Conservation (phyloP, 2,113 vertebrate genomes). For the Apteryx mantelli region DNA sequence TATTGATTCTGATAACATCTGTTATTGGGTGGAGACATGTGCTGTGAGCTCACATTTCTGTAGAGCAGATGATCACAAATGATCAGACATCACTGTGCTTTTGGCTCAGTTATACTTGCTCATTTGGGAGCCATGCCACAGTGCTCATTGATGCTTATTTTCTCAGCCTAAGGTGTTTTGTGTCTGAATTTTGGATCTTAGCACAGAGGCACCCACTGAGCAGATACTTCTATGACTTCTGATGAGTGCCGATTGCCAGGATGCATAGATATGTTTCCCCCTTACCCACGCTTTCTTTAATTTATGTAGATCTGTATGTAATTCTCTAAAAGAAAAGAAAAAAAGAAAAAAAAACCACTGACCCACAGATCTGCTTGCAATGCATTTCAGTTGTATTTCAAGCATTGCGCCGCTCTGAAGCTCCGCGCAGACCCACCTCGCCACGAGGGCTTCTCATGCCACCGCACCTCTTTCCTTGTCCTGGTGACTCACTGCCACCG, state of each 20-base stretch:
- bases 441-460: not conserved
- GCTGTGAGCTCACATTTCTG: not conserved
- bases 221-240: not conserved
- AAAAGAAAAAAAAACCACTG: not conserved
- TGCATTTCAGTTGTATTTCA: not conserved
- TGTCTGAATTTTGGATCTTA: not conserved
- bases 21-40: fast-evolving
- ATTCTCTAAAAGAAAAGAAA: too few species aligned
- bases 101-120: not conserved
- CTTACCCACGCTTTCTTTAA: too few species aligned
- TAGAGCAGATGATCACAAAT: not conserved
- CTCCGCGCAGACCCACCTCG: too few species aligned
- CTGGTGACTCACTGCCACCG: not conserved
- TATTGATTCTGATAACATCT: fast-evolving
- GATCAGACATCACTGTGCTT: not conserved
- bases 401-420: not conserved
- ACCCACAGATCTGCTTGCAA: not conserved
- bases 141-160: not conserved
- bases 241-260: not conserved
- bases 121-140: not conserved
- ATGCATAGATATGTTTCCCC: not conserved
- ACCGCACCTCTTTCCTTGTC: not conserved
- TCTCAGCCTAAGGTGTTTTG: not conserved
- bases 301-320: too few species aligned
- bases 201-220: not conserved